phyloP scores from a whole-genome alignment of 2,113 vertebrate species.

The Brevimyrus niger region DNA sequence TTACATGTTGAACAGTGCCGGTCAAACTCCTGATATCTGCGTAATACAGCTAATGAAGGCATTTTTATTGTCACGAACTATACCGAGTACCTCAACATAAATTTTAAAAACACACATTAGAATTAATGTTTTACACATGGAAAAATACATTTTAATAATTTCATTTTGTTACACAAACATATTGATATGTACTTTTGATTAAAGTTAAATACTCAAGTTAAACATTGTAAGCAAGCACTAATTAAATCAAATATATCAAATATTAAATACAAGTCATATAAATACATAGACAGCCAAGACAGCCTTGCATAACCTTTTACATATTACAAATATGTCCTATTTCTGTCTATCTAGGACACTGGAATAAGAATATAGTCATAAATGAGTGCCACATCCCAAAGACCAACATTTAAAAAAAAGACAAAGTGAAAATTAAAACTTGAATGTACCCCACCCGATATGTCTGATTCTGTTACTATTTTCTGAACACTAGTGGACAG shows the following conservation, averaged over 20 bases:
- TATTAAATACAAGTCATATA: slow-evolving; percentile 6
- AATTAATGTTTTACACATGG: slow-evolving; percentile 39
- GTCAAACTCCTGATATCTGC: not conserved
- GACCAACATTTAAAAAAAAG: not conserved
- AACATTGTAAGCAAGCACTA: not conserved
- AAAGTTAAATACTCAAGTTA: not conserved
- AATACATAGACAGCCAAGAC: not conserved
- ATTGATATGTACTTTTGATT: slow-evolving; percentile 13
- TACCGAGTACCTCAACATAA: not conserved
- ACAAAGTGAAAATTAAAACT: not conserved
- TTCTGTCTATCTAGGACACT: slow-evolving; percentile 3
- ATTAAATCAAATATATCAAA: slow-evolving; percentile 9
- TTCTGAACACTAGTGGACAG: not conserved
- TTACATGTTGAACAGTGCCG: not conserved
- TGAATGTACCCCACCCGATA: not conserved
- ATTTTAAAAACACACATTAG: not conserved
- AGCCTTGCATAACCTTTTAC: not conserved
- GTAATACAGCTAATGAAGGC: not conserved
- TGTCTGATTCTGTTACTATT: not conserved
- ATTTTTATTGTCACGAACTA: not conserved
- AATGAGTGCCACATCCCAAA: not conserved
- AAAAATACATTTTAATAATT: slow-evolving; percentile 44
- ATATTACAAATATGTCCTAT: not conserved
- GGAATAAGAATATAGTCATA: not conserved
- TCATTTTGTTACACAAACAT: slow-evolving; percentile 32